phyloP scores from a whole-genome alignment of 2,888 invertebrate species.

The Incurvaria masculella region DNA sequence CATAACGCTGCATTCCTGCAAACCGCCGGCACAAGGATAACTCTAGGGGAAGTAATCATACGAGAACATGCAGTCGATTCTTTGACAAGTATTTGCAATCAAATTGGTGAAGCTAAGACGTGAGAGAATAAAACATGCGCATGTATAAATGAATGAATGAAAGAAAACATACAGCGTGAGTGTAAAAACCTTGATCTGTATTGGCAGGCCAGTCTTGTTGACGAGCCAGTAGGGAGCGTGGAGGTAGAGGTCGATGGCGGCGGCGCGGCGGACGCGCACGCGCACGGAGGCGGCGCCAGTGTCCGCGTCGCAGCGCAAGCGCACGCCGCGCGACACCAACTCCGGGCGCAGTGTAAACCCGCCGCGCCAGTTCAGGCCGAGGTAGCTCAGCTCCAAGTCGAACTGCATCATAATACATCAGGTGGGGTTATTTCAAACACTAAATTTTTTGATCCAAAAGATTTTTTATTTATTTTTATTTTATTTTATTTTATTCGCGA shows the following conservation, averaged over 20 bases:
- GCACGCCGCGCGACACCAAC: slow-evolving; percentile 61
- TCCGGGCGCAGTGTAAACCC: slow-evolving; percentile 64
- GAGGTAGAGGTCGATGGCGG: slow-evolving; percentile 63
- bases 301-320: slow-evolving; percentile 58
- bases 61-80: no score
- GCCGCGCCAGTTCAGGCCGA: slow-evolving; percentile 69
- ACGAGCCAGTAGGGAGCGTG: slow-evolving; percentile 87
- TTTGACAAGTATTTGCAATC: no score
- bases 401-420: slow-evolving; percentile 13
- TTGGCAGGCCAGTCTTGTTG: slow-evolving; percentile 81
- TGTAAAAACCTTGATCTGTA: slow-evolving; percentile 67
- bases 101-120: no score
- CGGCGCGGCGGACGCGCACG: slow-evolving; percentile 61
- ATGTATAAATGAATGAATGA: background rate
- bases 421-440: no score
- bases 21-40: no score
- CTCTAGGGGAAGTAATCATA: no score
- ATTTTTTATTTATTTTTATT: no score
- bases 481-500: no score
- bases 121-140: no score
- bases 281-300: slow-evolving; percentile 66
- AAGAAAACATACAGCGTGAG: no score
- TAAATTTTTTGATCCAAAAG: no score
- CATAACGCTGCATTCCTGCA: no score
- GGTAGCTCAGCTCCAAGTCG: slow-evolving; percentile 54